Evolutionary conservation across 2,888 invertebrate genomes (phyloP), one percentile per base, ranked within the genome.

Genomic region (Diarsia dahlii): DNA sequence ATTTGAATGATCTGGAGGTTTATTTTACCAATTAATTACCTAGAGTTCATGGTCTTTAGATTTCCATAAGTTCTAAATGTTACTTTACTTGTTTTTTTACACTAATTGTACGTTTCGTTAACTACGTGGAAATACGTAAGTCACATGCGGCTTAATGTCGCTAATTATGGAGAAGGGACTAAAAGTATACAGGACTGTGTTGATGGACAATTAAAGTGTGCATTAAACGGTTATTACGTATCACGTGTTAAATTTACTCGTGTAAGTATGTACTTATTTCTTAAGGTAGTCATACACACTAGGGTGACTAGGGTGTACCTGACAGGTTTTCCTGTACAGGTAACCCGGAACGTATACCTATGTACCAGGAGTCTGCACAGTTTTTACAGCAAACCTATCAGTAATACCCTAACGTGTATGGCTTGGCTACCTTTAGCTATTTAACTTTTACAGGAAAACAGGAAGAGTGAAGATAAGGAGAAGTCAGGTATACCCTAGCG

Each of bases 91-190:
- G 52, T 13, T 81, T 80, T 80, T 60, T 60, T 56, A 46, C 50
- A 50, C 56, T 56, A 75, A 74, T 71, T 34, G 45, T 20, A 67
- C 9, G 81, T 66, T 80, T 56, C 18, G 34, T 48, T 28, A 66
- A 58, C 4, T 52, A 71, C 67, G 20, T 54, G 34, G 56, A 54
- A 71, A 63, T 76, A 71, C 67, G 48, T 52, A 64, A 46, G 56
- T 63, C 48, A 58, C 58, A n/a, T 64, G 28, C 15, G 46, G 20
- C 6, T 70, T 60, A 48, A 64, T 46, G n/a, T 23, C 62, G 52
- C 52, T 80, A 80, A 81, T 81, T 68, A 75, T 68, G 5, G 52
- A 62, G 64, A 64, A 63, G 71, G 60, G 52, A 45, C 13, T 45
- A 28, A 63, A 74, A 81, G 71, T 39, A 76, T 60, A 68, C 23